These are phyloP conservation scores for Ceramica pisi DNA, from an alignment of 2,888 invertebrate genomes.

Conservation along the genomic window DNA sequence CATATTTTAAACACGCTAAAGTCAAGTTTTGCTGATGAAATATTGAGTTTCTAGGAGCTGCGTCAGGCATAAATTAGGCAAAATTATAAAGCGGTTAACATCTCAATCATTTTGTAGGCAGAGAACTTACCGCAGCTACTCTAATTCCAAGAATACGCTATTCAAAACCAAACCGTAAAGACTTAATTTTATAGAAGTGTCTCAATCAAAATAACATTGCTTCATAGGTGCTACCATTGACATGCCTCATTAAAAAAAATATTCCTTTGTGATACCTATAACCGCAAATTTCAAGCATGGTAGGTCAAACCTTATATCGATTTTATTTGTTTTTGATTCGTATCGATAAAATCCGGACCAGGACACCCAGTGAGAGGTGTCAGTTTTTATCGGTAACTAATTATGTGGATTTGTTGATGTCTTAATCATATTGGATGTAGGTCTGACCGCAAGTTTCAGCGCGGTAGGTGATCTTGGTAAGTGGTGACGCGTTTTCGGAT, in stretches of 20 bases:
- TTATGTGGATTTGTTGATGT: conserved; percentile 48
- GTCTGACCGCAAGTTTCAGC: conserved; percentile 46
- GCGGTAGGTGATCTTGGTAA: conserved; percentile 44
- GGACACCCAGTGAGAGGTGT: conserved; percentile 64
- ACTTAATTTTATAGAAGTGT: conserved; percentile 8
- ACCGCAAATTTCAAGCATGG: conserved; percentile 34
- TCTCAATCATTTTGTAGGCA: conserved; percentile 53
- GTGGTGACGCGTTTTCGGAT: conserved; percentile 9
- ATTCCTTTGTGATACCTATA: not conserved
- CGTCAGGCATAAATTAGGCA: conserved; percentile 45
- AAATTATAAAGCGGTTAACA: conserved; percentile 62
- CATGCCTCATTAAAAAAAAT: conserved; percentile 8
- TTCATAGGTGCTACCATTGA: conserved; percentile 10
- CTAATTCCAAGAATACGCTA: conserved; percentile 30
- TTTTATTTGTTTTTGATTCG: conserved; percentile 54
- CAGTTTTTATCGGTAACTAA: conserved; percentile 48
- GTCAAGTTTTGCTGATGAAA: not conserved
- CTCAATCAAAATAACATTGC: conserved; percentile 14
- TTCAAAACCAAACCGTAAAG: not conserved
- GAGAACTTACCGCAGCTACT: conserved; percentile 38
- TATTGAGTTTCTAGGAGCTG: conserved; percentile 14
- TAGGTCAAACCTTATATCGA: conserved; percentile 22
- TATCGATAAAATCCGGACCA: conserved; percentile 40
- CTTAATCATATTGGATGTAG: conserved; percentile 52
- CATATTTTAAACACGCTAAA: not conserved